Evolutionary conservation across 1,140 invertebrate genomes (phyloP).

Genomic region (Drosophila nikananu): DNA sequence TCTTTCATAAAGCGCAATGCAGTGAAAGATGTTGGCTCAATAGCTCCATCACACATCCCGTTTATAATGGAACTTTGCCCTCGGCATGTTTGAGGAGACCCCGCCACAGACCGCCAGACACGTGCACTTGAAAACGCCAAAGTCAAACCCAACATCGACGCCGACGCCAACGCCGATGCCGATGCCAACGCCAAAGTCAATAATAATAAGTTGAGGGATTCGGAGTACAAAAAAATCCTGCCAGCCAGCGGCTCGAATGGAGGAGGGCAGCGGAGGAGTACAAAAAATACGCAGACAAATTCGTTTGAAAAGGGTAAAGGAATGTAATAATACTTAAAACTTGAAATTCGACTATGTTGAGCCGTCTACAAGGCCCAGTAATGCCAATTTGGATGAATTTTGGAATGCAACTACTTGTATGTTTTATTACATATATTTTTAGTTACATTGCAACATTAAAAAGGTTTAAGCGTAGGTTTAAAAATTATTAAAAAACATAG

Average conservation of each 20-base stretch:
- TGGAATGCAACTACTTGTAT: neutral
- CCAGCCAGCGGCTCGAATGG: neutral
- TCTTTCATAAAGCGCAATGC: conserved; percentile 46
- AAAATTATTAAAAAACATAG: neutral
- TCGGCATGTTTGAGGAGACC: conserved; percentile 22
- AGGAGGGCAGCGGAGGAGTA: neutral
- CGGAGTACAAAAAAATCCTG: conserved; percentile 36
- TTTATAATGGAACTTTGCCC: conserved; percentile 32
- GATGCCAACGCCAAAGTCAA: conserved; percentile 71
- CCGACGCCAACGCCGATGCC: conserved; percentile 25
- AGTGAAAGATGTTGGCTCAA: conserved; percentile 71
- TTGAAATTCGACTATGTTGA: conserved; percentile 73
- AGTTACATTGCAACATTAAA: too few species aligned
- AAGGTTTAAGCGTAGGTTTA: neutral
- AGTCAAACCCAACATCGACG: conserved; percentile 51
- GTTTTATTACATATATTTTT: neutral
- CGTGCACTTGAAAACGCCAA: conserved; percentile 75
- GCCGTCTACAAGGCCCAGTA: conserved; percentile 24
- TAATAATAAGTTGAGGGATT: conserved; percentile 71
- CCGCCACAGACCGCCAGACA: conserved; percentile 58
- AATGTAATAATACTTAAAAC: conserved; percentile 84
- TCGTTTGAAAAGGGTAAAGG: conserved; percentile 82
- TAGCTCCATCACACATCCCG: conserved; percentile 58
- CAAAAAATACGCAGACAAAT: conserved; percentile 75
- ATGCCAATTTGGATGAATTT: neutral